Conservation (phyloP, 1,140 invertebrate species). For the Aphelinus atriplicis region DNA sequence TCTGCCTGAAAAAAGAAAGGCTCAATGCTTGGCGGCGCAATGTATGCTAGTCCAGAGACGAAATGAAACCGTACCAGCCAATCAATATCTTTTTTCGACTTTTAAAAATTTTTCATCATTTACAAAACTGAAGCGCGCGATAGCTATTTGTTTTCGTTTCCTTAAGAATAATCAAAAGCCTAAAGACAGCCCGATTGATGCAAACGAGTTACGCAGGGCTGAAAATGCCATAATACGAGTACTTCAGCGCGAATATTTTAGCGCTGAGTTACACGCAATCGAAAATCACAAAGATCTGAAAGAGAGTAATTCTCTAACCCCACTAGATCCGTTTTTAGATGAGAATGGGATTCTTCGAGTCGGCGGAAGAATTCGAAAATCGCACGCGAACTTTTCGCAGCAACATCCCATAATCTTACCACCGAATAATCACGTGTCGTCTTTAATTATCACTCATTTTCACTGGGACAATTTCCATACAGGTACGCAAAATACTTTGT, state of each 20-base stretch:
- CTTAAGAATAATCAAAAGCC: too few relatives aligned
- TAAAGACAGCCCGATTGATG: too few relatives aligned
- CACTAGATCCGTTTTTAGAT: conserved; percentile 3
- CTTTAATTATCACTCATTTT: not conserved
- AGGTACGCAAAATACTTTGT: conserved; percentile 10
- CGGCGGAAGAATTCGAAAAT: not conserved
- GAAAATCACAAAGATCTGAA: not conserved
- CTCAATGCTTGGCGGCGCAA: too few relatives aligned
- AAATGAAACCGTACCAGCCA: too few relatives aligned
- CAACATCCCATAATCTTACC: conserved; percentile 3
- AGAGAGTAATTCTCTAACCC: too few relatives aligned
- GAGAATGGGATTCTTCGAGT: conserved; percentile 6
- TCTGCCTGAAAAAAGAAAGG: too few relatives aligned
- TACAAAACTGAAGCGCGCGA: too few relatives aligned
- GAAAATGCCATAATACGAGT: not conserved
- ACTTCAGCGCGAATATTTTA: not conserved
- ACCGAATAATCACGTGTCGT: not conserved
- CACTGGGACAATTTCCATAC: conserved; percentile 3
- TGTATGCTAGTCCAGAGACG: too few relatives aligned
- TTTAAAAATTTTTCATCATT: too few relatives aligned
- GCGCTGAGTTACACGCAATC: not conserved
- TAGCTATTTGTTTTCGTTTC: too few relatives aligned
- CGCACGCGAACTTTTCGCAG: not conserved
- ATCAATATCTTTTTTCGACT: too few relatives aligned
- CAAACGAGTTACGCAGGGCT: not conserved